Evolutionary conservation across 2,888 invertebrate species (phyloP).

Genomic region (Furcula furcula): DNA sequence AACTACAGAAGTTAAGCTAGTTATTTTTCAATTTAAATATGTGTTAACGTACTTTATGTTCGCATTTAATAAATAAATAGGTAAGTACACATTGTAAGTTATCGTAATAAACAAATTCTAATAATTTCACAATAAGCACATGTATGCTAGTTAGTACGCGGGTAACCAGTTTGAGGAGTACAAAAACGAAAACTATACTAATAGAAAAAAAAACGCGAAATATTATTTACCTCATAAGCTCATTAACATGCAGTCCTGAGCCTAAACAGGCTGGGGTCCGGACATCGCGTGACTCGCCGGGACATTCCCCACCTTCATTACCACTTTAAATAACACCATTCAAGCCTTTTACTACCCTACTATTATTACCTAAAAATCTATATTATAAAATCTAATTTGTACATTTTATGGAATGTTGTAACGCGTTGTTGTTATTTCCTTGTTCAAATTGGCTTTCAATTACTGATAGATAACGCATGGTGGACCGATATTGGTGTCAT

Average conservation of each 20-base stretch:
- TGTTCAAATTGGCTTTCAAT: conserved; percentile 8
- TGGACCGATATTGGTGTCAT: conserved; percentile 7
- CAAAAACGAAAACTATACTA: too few relatives aligned
- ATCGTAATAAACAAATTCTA: too few relatives aligned
- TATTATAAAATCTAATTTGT: conserved; percentile 14
- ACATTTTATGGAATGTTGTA: conserved; percentile 14
- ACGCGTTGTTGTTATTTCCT: neutral
- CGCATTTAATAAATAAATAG: too few relatives aligned
- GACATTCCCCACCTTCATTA: conserved; percentile 28
- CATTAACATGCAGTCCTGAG: conserved; percentile 30
- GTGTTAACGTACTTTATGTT: too few relatives aligned
- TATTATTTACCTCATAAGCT: conserved; percentile 20
- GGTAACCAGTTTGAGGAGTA: too few relatives aligned
- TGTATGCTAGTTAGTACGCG: too few relatives aligned
- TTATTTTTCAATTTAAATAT: too few relatives aligned
- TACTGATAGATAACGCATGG: conserved; percentile 8
- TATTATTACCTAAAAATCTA: conserved; percentile 25
- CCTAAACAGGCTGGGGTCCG: conserved; percentile 31
- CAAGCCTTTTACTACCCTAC: conserved; percentile 26
- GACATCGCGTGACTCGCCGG: conserved; percentile 38
- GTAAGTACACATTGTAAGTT: too few relatives aligned
- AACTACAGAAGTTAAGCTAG: too few relatives aligned
- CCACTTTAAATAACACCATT: conserved; percentile 33
- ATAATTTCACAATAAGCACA: too few relatives aligned
- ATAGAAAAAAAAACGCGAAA: neutral